Evolutionary conservation across 1,140 invertebrate species (phyloP), one percentile per base, ranked within the genome.

Genomic region (Triops longicaudatus): DNA sequence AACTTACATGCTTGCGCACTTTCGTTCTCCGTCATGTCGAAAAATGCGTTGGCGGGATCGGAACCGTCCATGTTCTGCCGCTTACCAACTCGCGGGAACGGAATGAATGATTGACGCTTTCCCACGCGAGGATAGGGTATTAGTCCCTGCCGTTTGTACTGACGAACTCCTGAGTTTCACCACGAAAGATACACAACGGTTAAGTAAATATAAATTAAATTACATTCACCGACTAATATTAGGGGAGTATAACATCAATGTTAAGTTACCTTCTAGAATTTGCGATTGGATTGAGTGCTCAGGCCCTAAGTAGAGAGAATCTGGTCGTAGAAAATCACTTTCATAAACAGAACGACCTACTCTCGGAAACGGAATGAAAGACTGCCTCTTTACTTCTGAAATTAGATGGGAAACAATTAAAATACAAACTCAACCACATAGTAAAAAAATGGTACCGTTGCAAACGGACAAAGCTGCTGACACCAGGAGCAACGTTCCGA

Each of bases 81-180:
- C n/a, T 63, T 63, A n/a, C 77, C 77, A 6, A 78, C 77, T 27
- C 77, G 14, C 6, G 77, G 77, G 26, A 78, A 78, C 17, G 77
- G 73, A 44, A 78, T 78, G 43, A 78, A 73, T 11, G 74, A 77
- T 41, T 78, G 77, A 9, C 77, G 73, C 71, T 78, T 78, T 4
- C 77, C 77, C 28, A 78, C 74, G 22, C 77, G 43, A 10, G 77
- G 77, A 63, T 75, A 78, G 2, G 77, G 77, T 12, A 78, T 78
- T 43, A 78, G 26, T 76, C 77, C 74, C 63, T 78, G 73, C 28
- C 73, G 42, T 37, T 78, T 63, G 26, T 26, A 27, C 17, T 76
- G 41, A 37, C 71, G 76, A 5, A 73, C 31, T 37, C 50, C 17
- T 72, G 31, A 41, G n/a, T 31, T 26, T 5, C 14, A 63, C 0